Conservation (phyloP, 2,888 invertebrate species). For the Cordilura impudica region DNA sequence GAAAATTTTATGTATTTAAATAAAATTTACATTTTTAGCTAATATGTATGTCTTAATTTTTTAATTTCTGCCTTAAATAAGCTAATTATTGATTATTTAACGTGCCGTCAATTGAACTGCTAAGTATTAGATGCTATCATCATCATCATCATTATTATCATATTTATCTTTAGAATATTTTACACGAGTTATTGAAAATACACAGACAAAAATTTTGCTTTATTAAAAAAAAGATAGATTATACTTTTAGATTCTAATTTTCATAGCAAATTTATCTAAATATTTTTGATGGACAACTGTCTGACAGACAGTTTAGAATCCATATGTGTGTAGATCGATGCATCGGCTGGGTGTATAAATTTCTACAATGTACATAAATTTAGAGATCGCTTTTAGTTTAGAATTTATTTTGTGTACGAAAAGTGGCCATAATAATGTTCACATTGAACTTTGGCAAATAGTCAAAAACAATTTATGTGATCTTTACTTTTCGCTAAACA, state of each 20-base stretch:
- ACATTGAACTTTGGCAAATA: conserved; percentile 73
- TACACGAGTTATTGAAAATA: background rate
- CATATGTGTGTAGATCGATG: background rate
- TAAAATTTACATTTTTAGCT: background rate
- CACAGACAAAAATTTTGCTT: too few species aligned
- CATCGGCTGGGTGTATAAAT: background rate
- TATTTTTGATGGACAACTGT: background rate
- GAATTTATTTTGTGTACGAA: conserved; percentile 47
- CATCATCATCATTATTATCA: background rate
- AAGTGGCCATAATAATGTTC: conserved; percentile 63
- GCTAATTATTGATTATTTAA: conserved; percentile 30
- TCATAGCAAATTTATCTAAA: background rate
- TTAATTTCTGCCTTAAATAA: background rate
- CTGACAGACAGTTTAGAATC: background rate
- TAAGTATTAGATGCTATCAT: conserved; percentile 1
- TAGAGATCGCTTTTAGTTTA: conserved; percentile 13
- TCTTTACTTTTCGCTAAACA: background rate
- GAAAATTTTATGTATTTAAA: background rate
- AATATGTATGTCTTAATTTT: background rate
- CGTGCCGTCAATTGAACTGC: background rate
- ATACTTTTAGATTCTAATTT: too few species aligned
- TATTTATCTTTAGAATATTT: background rate
- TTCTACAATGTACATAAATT: background rate
- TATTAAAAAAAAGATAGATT: too few species aligned
- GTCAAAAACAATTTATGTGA: conserved; percentile 65